Percentiles rank a stretch among this genome's conserved stretches.
These are phyloP conservation scores for Prosopocoilus inquinatus DNA, from an alignment of 2,888 invertebrate genomes.

Conservation along the genomic window DNA sequence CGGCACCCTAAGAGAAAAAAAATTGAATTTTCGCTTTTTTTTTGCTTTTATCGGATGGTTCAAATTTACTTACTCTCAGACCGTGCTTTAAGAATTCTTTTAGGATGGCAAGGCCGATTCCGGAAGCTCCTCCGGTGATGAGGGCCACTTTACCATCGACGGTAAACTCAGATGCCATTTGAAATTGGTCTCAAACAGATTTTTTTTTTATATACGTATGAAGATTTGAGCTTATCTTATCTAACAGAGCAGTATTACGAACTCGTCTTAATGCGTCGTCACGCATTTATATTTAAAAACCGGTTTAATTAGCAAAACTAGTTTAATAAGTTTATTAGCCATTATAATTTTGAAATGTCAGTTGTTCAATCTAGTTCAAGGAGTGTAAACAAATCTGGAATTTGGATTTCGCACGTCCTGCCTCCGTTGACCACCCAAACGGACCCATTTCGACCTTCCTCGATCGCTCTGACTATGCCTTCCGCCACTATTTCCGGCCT, in stretches of 20 bases:
- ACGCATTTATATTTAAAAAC: no score
- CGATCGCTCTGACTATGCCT: conserved; percentile 45
- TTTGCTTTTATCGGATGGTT: neutral
- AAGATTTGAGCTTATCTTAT: no score
- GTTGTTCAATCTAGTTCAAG: no score
- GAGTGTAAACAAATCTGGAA: neutral
- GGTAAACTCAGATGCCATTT: neutral
- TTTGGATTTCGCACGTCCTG: conserved; percentile 3
- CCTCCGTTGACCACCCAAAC: conserved; percentile 49
- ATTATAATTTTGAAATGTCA: no score
- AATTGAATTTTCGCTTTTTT: neutral
- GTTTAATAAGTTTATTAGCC: no score
- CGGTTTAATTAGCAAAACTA: no score
- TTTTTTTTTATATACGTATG: no score
- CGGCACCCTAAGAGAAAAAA: conserved; percentile 12
- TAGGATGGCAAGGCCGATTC: conserved; percentile 31
- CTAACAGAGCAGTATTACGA: no score
- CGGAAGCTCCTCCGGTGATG: conserved; percentile 34
- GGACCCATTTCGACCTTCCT: conserved; percentile 48
- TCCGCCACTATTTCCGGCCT: conserved; percentile 47
- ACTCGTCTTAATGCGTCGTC: no score
- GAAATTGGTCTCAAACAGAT: no score
- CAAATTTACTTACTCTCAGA: conserved; percentile 21
- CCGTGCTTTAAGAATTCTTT: conserved; percentile 30
- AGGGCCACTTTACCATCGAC: conserved; percentile 31